phyloP scores from a whole-genome alignment of 1,140 invertebrate species.

The Drosophila burlai region DNA sequence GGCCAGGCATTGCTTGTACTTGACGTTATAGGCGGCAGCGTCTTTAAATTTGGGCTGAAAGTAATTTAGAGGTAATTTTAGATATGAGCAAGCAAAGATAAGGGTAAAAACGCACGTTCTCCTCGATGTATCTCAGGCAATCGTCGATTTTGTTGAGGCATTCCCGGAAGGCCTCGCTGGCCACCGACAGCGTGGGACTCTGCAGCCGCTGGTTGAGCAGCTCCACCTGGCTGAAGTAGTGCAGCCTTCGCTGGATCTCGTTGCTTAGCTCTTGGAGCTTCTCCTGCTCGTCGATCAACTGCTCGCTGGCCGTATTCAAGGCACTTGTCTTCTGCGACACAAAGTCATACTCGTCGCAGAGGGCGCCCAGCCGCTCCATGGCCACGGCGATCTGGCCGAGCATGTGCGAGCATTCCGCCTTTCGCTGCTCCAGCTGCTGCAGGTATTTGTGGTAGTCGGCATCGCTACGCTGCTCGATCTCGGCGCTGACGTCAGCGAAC shows the following conservation, averaged over 20 bases:
- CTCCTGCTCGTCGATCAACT: slow-evolving; percentile 94
- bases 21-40: slow-evolving; percentile 89
- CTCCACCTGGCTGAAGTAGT: slow-evolving; percentile 95
- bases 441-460: slow-evolving; percentile 87
- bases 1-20: slow-evolving; percentile 92
- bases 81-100: background rate
- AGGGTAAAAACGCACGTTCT: slow-evolving; percentile 89
- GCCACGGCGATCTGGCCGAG: slow-evolving; percentile 89
- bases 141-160: slow-evolving; percentile 94
- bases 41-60: slow-evolving; percentile 90
- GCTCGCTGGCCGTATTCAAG: slow-evolving; percentile 95
- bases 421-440: slow-evolving; percentile 89
- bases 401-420: slow-evolving; percentile 90
- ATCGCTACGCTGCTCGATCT: slow-evolving; percentile 83
- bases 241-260: slow-evolving; percentile 92
- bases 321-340: slow-evolving; percentile 96
- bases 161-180: slow-evolving; percentile 92
- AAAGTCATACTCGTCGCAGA: slow-evolving; percentile 92
- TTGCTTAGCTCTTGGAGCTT: slow-evolving; percentile 92
- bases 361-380: slow-evolving; percentile 89
- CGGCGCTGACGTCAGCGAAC: slow-evolving; percentile 76
- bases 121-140: slow-evolving; percentile 93
- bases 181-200: slow-evolving; percentile 92
- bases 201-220: slow-evolving; percentile 91
- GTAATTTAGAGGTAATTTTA: background rate